These are phyloP conservation scores for Chouioia cunea DNA, from an alignment of 2,888 invertebrate species.

Conservation along the genomic window DNA sequence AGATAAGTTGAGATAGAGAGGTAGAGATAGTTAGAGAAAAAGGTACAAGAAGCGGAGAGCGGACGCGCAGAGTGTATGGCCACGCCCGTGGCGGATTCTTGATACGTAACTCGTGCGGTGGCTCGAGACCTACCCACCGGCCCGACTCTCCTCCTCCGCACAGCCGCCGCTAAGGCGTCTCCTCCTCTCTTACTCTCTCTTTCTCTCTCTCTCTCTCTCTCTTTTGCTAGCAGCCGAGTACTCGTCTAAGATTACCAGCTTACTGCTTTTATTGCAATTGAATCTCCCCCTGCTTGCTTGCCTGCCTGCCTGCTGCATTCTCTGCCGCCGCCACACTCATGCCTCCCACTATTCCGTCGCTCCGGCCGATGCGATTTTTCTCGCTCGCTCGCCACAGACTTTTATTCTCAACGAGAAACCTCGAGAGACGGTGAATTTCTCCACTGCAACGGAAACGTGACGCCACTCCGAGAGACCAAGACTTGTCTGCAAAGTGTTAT, in stretches of 20 bases:
- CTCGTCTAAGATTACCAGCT: constrained; percentile 61
- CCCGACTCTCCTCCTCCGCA: constrained; percentile 57
- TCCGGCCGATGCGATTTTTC: constrained; percentile 26
- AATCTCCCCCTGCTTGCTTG: constrained; percentile 55
- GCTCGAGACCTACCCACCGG: constrained; percentile 66
- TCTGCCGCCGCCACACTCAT: constrained; percentile 14
- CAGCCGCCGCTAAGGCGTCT: constrained; percentile 46
- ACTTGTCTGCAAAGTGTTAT: constrained; percentile 27
- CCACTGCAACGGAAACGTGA: background rate
- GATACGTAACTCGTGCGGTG: constrained; percentile 69
- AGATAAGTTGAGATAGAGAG: constrained; percentile 43
- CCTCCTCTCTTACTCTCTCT: constrained; percentile 56
- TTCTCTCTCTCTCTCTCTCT: constrained; percentile 49
- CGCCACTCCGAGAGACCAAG: background rate
- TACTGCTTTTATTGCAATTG: constrained; percentile 67
- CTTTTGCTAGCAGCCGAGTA: constrained; percentile 51
- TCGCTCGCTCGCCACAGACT: constrained; percentile 22
- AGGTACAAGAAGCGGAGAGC: constrained; percentile 14
- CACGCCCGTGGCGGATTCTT: constrained; percentile 69
- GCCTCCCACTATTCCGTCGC: constrained; percentile 32
- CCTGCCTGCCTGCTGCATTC: constrained; percentile 27
- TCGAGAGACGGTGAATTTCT: background rate
- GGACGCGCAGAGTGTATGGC: constrained; percentile 57
- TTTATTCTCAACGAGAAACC: constrained; percentile 13
- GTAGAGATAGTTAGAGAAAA: constrained; percentile 37